These are phyloP conservation scores for Hypanus sabinus DNA, from an alignment of 2,113 vertebrate species.

Conservation along the genomic window DNA sequence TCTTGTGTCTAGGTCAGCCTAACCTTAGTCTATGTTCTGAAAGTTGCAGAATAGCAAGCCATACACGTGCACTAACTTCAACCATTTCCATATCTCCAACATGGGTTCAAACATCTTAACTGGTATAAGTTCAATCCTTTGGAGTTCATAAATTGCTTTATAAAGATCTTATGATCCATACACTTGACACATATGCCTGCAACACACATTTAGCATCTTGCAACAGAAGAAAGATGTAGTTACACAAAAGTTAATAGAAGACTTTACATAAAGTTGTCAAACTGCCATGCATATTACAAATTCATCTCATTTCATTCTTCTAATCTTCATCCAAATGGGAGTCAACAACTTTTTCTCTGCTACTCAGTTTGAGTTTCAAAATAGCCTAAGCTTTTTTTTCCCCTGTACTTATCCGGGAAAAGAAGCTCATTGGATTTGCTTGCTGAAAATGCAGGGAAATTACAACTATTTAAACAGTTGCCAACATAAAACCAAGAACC, in stretches of 20 bases:
- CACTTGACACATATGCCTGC: not conserved
- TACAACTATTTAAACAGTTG: slow-evolving; percentile 22
- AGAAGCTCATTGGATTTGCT: not conserved
- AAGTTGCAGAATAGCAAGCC: not conserved
- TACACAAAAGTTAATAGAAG: not conserved
- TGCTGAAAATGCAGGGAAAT: not conserved
- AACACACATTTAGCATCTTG: not conserved
- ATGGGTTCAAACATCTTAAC: not conserved
- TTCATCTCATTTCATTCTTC: not conserved
- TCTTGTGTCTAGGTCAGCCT: slow-evolving; percentile 16
- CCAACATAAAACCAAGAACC: slow-evolving; percentile 14
- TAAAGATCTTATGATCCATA: not conserved
- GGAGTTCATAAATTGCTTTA: not conserved
- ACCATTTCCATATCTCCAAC: not conserved
- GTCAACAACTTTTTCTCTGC: not conserved
- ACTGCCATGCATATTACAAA: not conserved
- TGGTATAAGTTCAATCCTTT: not conserved
- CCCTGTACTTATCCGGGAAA: not conserved
- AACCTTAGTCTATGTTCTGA: not conserved
- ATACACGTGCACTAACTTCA: not conserved
- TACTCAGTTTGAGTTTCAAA: not conserved
- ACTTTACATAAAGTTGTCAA: not conserved
- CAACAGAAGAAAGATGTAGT: not conserved
- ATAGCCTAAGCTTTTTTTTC: not conserved
- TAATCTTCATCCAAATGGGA: not conserved